phyloP scores from a whole-genome alignment of 2,888 invertebrate genomes.

The Leucania comma region DNA sequence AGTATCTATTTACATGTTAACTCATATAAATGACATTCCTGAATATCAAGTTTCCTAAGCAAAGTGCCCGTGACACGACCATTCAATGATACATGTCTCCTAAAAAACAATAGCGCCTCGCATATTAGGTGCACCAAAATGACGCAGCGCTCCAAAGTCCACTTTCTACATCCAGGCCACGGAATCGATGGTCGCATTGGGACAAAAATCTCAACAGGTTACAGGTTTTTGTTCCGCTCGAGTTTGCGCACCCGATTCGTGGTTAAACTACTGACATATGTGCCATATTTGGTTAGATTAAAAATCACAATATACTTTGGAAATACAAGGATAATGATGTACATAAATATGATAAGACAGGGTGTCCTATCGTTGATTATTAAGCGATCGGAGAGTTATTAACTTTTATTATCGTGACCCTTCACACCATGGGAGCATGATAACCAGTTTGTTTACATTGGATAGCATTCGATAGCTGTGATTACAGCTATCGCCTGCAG shows the following conservation, averaged over 20 bases:
- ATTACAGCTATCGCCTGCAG: constrained; percentile 21
- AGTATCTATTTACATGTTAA: constrained; percentile 1
- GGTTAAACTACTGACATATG: constrained; percentile 1
- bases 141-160: constrained; percentile 36
- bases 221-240: constrained; percentile 38
- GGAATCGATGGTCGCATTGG: constrained; percentile 60
- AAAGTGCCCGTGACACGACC: not conserved
- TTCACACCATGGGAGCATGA: constrained; percentile 47
- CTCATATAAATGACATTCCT: not conserved
- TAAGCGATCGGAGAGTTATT: constrained; percentile 2
- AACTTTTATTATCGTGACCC: constrained; percentile 22
- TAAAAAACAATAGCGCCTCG: not conserved
- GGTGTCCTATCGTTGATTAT: not conserved
- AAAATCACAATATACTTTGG: not conserved
- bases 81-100: not conserved
- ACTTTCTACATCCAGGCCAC: constrained; percentile 39
- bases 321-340: not conserved
- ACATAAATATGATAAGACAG: not conserved
- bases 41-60: not conserved
- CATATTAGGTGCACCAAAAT: constrained; percentile 16
- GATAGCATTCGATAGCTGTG: constrained; percentile 16
- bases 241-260: constrained; percentile 44
- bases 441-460: constrained; percentile 32
- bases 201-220: constrained; percentile 47
- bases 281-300: not conserved